These are phyloP conservation scores for Lacanobia oleracea DNA, from an alignment of 2,888 invertebrate species.

Conservation along the genomic window DNA sequence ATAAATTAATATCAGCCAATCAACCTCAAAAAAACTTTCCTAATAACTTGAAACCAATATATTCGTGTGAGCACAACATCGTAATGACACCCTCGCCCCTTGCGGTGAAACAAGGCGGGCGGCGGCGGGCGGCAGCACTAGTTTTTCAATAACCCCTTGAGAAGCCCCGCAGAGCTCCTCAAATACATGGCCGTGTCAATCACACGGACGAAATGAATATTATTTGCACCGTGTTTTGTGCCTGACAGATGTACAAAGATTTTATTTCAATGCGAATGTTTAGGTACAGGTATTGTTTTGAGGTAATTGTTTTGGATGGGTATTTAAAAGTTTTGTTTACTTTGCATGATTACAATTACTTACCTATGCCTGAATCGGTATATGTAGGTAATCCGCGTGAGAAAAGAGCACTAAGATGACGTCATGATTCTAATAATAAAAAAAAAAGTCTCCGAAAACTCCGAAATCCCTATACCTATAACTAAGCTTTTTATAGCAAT, in stretches of 20 bases:
- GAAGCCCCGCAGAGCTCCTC: constrained; percentile 84
- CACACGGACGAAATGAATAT: constrained; percentile 63
- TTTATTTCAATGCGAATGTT: constrained; percentile 55
- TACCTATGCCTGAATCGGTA: too few relatives aligned
- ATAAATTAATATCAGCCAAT: too few relatives aligned
- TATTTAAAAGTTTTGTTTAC: constrained; percentile 22
- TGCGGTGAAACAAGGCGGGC: constrained; percentile 84
- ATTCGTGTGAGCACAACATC: constrained; percentile 40
- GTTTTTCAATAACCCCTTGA: constrained; percentile 86
- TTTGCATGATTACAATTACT: neutral
- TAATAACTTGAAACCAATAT: constrained; percentile 50
- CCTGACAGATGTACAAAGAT: constrained; percentile 66
- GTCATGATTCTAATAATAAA: too few relatives aligned
- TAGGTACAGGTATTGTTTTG: constrained; percentile 49
- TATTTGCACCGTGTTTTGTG: constrained; percentile 61
- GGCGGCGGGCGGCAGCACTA: constrained; percentile 69
- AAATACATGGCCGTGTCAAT: constrained; percentile 79
- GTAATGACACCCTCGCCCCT: constrained; percentile 72
- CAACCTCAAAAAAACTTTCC: constrained; percentile 23
- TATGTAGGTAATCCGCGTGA: too few relatives aligned
- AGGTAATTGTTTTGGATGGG: constrained; percentile 23
- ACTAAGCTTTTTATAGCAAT: neutral
- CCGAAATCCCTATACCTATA: too few relatives aligned
- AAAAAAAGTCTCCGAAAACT: neutral
- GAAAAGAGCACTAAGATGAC: too few relatives aligned